Base-by-base conservation (phyloP, 2,797 vertebrate species). In the Tadarida brasiliensis region DNA sequence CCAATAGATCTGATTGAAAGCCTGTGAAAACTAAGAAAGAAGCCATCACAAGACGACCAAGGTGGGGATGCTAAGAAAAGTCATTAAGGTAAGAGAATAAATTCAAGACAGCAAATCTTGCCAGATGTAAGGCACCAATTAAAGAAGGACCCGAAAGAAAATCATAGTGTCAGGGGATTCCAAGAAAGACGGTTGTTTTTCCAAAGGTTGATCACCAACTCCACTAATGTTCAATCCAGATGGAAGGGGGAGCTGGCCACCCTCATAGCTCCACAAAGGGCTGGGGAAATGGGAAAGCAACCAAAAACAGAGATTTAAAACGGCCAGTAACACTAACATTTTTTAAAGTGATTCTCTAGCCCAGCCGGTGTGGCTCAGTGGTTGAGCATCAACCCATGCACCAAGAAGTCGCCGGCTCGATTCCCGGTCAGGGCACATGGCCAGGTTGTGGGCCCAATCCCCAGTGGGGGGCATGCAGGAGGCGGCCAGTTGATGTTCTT, bases 71-170 rank as follows among this genome's bases (percentile, higher is more conserved):
- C 73, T 67, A 47, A 84, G 71, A n/a, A 81, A 92, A 87, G 59
- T 44, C 71, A 90, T 44, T 77, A 61, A 78, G 17, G 30, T 57
- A 44, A 96, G 57, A 88, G 91, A 88, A 70, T 35, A 15, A 87
- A 96, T 77, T 70, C 51, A 63, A 80, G 49, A 56, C 11, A 93
- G 33, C 19, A 92, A 67, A 81, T 71, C 59, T 84, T 93, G 63
- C 63, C 90, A 91, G 70, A 80, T n/a, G 56, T 33, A 81, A 81
- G 74, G 63, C 24, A 65, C 30, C 80, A 59, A 81, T 57, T 65
- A 67, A 83, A 63, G 39, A 78, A 71, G 30, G 12, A 61, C 19
- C 26, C 61, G 28, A 16, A 20, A 33, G 67, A 91, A 81, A 73
- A 56, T 24, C 39, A 1, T 5, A 30, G 35, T 7, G 22, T 82